Evolutionary conservation across 2,888 invertebrate species (phyloP).

Genomic region (Nematopogon swammerdamellus): DNA sequence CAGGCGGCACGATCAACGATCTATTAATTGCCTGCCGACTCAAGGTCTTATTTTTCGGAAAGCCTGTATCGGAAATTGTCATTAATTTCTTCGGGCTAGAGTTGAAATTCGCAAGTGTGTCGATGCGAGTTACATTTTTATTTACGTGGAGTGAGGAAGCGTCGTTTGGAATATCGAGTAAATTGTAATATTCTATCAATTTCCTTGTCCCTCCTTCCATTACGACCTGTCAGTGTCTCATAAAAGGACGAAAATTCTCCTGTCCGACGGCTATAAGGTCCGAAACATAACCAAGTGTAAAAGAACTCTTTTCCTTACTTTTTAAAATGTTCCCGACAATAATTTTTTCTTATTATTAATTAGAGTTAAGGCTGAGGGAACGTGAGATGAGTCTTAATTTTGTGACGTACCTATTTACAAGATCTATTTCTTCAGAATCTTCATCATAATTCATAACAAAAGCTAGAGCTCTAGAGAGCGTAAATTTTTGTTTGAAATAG

Average conservation of each 20-base stretch:
- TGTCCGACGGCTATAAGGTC: background rate
- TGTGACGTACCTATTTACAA: too few relatives aligned
- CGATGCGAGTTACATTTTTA: background rate
- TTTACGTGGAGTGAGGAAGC: background rate
- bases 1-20: background rate
- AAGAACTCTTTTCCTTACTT: too few relatives aligned
- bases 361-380: too few relatives aligned
- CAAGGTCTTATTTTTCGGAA: background rate
- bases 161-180: background rate
- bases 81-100: background rate
- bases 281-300: too few relatives aligned
- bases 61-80: background rate
- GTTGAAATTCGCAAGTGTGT: background rate
- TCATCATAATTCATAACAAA: too few relatives aligned
- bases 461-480: too few relatives aligned
- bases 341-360: too few relatives aligned
- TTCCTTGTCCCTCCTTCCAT: background rate
- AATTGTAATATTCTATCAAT: background rate
- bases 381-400: too few relatives aligned
- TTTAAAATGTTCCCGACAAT: too few relatives aligned
- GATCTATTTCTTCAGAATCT: too few relatives aligned
- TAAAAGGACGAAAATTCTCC: background rate
- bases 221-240: background rate
- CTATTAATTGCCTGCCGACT: background rate
- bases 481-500: too few relatives aligned